Conservation (phyloP, 1,140 invertebrate genomes). For the Conus ventricosus region DNA sequence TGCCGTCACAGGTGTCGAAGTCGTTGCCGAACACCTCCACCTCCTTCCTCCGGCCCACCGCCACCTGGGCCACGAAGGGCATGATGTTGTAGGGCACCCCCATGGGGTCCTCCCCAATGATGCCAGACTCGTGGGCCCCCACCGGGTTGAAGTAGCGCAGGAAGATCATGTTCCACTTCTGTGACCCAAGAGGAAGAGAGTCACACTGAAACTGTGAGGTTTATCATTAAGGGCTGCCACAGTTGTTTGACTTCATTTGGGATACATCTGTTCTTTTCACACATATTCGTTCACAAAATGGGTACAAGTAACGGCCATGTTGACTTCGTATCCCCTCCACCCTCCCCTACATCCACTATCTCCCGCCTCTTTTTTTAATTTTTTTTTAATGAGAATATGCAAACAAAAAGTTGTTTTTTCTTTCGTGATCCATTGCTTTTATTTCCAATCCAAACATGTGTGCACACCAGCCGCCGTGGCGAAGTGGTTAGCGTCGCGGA, state of each 20-base stretch:
- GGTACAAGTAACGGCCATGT: too few species aligned
- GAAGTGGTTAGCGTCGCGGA: too few species aligned
- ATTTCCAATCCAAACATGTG: too few species aligned
- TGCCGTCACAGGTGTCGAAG: constrained; percentile 96
- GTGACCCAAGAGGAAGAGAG: constrained; percentile 21
- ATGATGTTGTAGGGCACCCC: constrained; percentile 98
- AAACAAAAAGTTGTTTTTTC: too few species aligned
- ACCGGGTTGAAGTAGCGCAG: constrained; percentile 99
- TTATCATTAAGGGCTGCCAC: too few species aligned
- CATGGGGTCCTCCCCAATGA: constrained; percentile 96
- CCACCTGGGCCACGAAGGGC: constrained; percentile 97
- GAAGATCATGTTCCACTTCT: constrained; percentile 93
- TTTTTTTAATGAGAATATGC: too few species aligned
- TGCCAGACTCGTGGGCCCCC: constrained; percentile 91
- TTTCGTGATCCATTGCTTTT: too few species aligned
- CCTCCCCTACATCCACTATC: background rate
- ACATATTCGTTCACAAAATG: too few species aligned
- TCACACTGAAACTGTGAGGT: too few species aligned
- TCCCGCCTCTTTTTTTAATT: background rate
- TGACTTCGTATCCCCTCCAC: background rate
- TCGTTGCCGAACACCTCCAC: constrained; percentile 95
- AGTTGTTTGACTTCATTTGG: too few species aligned
- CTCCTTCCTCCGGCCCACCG: constrained; percentile 87
- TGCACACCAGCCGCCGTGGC: too few species aligned
- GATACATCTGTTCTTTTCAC: too few species aligned